Percentiles rank a stretch among this genome's conserved stretches.
These are phyloP conservation scores for Hypercompe scribonia DNA, from an alignment of 2,888 invertebrate species.

Conservation along the genomic window DNA sequence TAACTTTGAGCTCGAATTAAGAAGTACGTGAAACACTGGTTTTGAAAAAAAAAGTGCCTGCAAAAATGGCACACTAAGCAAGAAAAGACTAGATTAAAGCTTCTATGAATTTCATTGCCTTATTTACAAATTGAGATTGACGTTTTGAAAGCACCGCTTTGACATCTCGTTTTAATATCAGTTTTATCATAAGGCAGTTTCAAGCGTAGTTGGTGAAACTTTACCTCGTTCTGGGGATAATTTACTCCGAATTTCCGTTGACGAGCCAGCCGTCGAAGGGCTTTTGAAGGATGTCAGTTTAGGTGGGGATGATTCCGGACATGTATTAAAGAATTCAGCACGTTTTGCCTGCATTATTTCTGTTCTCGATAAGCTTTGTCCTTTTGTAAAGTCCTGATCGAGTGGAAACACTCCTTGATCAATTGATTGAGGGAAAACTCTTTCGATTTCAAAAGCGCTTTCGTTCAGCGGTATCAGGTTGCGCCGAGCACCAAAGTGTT, in stretches of 20 bases:
- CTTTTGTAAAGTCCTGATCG: constrained; percentile 72
- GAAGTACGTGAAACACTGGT: constrained; percentile 66
- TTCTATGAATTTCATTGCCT: constrained; percentile 79
- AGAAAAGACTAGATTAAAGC: constrained; percentile 85
- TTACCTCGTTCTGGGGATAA: constrained; percentile 75
- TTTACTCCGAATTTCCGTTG: constrained; percentile 60
- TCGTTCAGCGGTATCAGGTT: constrained; percentile 80
- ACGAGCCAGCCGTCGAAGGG: constrained; percentile 60
- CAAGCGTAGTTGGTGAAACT: constrained; percentile 84
- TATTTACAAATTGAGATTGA: constrained; percentile 63
- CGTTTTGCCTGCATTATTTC: constrained; percentile 87
- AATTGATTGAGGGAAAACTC: constrained; percentile 60
- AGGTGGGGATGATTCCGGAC: constrained; percentile 75
- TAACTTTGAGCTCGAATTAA: constrained; percentile 69
- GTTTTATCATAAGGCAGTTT: constrained; percentile 88
- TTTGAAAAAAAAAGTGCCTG: constrained; percentile 66
- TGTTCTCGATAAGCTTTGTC: constrained; percentile 74
- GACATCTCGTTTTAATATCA: constrained; percentile 37
- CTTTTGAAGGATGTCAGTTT: constrained; percentile 77
- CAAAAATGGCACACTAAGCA: constrained; percentile 77
- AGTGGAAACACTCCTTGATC: constrained; percentile 82
- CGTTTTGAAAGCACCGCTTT: constrained; percentile 72
- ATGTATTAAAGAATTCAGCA: constrained; percentile 86
- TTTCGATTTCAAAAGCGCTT: constrained; percentile 67
- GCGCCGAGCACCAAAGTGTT: constrained; percentile 82